Evolutionary conservation across 2,888 invertebrate genomes (phyloP).

Genomic region (Didymodactylos carnosus): DNA sequence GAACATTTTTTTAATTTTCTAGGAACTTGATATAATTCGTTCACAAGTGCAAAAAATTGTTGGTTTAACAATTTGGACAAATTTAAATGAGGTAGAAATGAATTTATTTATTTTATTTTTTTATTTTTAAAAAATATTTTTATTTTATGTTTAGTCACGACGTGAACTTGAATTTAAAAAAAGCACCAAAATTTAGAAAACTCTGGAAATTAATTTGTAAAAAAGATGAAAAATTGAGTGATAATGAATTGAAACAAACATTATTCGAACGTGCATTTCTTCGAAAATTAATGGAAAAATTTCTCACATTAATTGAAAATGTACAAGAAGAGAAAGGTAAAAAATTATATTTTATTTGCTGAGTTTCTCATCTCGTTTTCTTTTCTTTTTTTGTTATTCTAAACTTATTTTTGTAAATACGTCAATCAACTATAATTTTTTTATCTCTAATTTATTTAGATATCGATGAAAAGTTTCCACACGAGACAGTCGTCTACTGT

Average conservation of each 20-base stretch:
- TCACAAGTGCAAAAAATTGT: constrained; percentile 74
- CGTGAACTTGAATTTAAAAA: constrained; percentile 60
- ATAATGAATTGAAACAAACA: neutral
- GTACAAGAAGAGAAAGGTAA: constrained; percentile 20
- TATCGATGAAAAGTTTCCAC: neutral
- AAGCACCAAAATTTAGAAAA: constrained; percentile 64
- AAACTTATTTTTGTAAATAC: too few relatives aligned
- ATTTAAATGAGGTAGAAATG: neutral
- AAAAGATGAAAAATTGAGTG: constrained; percentile 41
- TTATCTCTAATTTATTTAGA: too few relatives aligned
- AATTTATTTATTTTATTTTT: neutral
- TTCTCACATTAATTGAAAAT: neutral
- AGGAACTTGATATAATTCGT: constrained; percentile 70
- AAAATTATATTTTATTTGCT: too few relatives aligned
- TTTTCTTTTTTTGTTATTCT: too few relatives aligned
- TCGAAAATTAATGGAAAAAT: constrained; percentile 10
- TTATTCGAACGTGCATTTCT: constrained; percentile 12
- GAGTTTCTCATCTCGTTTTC: neutral
- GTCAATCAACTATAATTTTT: neutral
- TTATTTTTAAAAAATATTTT: neutral
- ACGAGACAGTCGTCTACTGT: neutral
- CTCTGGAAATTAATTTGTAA: constrained; percentile 69
- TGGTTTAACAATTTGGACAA: constrained; percentile 69
- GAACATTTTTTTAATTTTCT: constrained; percentile 7
- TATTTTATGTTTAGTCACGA: constrained; percentile 40